Conservation (phyloP, 2,113 vertebrate species). For the Phalacrocorax aristotelis region DNA sequence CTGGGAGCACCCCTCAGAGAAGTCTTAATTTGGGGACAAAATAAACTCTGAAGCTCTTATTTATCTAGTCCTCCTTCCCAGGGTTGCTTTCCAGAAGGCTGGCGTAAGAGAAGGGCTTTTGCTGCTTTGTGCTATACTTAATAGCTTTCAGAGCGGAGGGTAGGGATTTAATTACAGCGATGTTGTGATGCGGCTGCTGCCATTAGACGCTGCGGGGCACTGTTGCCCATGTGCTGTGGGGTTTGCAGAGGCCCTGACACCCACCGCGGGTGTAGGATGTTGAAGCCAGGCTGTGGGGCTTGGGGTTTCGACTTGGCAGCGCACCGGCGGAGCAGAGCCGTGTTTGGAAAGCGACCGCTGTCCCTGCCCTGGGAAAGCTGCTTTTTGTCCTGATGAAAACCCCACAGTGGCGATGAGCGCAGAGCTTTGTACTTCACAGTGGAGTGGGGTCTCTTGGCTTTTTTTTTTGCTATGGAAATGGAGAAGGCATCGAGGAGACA, state of each 20-base stretch:
- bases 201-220: not conserved
- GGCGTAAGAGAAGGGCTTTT: not conserved
- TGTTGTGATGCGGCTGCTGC: not conserved
- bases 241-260: not conserved
- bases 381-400: not conserved
- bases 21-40: not conserved
- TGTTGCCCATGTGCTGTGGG: fast-evolving
- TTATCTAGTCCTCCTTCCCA: not conserved
- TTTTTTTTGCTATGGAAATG: not conserved
- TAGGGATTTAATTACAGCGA: not conserved
- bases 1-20: fast-evolving
- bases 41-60: not conserved
- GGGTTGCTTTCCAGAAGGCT: not conserved
- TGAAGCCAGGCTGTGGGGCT: not conserved
- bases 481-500: fast-evolving
- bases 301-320: fast-evolving
- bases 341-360: fast-evolving
- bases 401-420: fast-evolving
- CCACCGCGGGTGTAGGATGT: fast-evolving
- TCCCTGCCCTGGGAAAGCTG: not conserved
- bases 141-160: fast-evolving
- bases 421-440: not conserved
- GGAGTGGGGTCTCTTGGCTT: not conserved
- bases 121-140: not conserved
- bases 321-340: fast-evolving